Base-by-base conservation (phyloP, 2,113 vertebrate genomes). In the Eublepharis macularius region DNA sequence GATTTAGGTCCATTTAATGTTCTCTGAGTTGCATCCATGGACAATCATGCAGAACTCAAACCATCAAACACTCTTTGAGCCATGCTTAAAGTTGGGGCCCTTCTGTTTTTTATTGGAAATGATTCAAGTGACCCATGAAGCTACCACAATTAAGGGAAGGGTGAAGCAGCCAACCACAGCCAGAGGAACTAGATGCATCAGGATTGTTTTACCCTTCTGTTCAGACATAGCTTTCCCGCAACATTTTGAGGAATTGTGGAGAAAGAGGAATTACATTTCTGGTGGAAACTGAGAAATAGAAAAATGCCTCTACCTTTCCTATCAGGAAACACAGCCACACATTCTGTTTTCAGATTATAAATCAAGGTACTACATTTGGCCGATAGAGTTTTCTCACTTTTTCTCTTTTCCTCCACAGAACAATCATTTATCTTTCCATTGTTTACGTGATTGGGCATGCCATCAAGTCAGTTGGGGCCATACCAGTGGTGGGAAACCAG, bases 401-500 rank as follows among this genome's bases (percentile, higher is more conserved):
- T 74, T 60, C 45, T 84, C 8, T 57, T 57, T 95, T 81, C 95
- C 75, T 91, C 91, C 83, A 88, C 97, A 99, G 99, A 96, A 99
- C 99, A 68, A 99, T 99, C 95, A 97, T 99, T 94, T 98, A 98
- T 94, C 97, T 99, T 87, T 99, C 99, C 84, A 87, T 99, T 83
- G 94, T 99, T 41, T 99, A 99, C 74, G 97, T 99, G 88, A 91
- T 98, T 69, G 99, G 99, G 79, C 99, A 99, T 83, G 95, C 99
- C 94, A 92, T 99, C 83, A 99, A 99, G 94, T 99, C 98, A 54
- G 95, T 99, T 16, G 98, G 98, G 74, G 98, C 98, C 57, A 98
- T 99, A 90, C 98, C 98, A 83, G 91, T 95, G 2, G 91, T 99
- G 41, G 98, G 99, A 73, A 96, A 95, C 95, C 96, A 70, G 19